These are phyloP conservation scores for Caenorhabditis imperialis DNA, from an alignment of 2,888 invertebrate genomes.

Conservation along the genomic window DNA sequence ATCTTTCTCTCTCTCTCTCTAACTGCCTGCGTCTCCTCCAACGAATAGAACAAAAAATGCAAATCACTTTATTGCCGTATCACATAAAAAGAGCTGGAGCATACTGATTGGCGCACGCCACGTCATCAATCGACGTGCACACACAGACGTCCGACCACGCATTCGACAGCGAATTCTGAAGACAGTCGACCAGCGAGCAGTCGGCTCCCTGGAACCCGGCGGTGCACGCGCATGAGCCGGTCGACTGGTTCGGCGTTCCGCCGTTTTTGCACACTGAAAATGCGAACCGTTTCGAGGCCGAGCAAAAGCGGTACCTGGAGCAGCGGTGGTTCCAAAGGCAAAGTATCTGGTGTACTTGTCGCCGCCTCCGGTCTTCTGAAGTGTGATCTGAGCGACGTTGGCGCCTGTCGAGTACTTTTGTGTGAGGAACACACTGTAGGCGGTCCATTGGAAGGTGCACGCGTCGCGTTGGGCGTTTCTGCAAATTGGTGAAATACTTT, in stretches of 20 bases:
- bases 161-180: neutral
- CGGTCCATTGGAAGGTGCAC: slow-evolving; percentile 31
- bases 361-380: neutral
- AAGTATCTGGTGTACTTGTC: slow-evolving; percentile 27
- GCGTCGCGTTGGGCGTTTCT: slow-evolving; percentile 18
- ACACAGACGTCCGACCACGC: slow-evolving; percentile 27
- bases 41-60: too few relatives aligned
- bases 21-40: too few relatives aligned
- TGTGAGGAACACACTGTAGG: slow-evolving; percentile 35
- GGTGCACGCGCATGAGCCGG: slow-evolving; percentile 13
- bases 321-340: slow-evolving; percentile 28
- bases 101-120: slow-evolving; percentile 11
- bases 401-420: slow-evolving; percentile 16
- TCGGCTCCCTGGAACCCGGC: slow-evolving; percentile 11
- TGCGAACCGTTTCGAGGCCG: neutral
- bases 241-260: neutral
- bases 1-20: too few relatives aligned
- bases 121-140: slow-evolving; percentile 5
- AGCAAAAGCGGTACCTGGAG: too few relatives aligned
- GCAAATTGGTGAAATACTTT: neutral
- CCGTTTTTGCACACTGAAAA: slow-evolving; percentile 14
- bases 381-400: slow-evolving; percentile 17
- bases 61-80: neutral
- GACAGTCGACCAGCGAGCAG: slow-evolving; percentile 17
- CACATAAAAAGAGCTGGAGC: too few relatives aligned